Percentiles rank a stretch among this genome's conserved stretches.
Conservation (phyloP, 2,888 invertebrate species). For the Leucophora obtusa region DNA sequence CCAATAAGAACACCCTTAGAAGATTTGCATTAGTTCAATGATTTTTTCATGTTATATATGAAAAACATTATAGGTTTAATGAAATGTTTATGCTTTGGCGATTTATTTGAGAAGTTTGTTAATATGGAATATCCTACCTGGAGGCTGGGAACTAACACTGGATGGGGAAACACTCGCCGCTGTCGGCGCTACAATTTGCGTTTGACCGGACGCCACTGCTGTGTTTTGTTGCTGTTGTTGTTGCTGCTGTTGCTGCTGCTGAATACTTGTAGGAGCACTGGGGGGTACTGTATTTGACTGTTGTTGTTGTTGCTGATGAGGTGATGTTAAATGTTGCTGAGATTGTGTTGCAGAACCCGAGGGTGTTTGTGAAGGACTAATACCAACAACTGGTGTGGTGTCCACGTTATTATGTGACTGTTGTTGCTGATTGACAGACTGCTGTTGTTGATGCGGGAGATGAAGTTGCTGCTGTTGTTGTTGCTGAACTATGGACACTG, state of each 20-base stretch:
- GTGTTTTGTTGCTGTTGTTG: constrained; percentile 75
- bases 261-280: constrained; percentile 73
- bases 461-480: constrained; percentile 73
- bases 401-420: constrained; percentile 73
- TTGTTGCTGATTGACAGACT: constrained; percentile 71
- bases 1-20: too few species aligned
- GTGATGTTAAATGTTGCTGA: constrained; percentile 72
- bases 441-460: constrained; percentile 70
- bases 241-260: constrained; percentile 73
- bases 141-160: constrained; percentile 80
- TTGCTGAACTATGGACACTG: constrained; percentile 75
- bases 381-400: constrained; percentile 73
- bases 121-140: constrained; percentile 74
- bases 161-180: constrained; percentile 82
- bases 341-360: constrained; percentile 71
- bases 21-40: too few species aligned
- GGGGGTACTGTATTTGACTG: constrained; percentile 74
- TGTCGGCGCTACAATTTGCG: constrained; percentile 80
- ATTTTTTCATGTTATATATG: too few species aligned
- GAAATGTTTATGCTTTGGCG: too few species aligned
- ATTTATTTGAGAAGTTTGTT: too few species aligned
- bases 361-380: constrained; percentile 75
- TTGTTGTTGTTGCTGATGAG: constrained; percentile 73
- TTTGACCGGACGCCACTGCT: constrained; percentile 79
- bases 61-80: too few species aligned